These are phyloP conservation scores for Erebia aethiops DNA, from an alignment of 2,888 invertebrate genomes.

Conservation along the genomic window DNA sequence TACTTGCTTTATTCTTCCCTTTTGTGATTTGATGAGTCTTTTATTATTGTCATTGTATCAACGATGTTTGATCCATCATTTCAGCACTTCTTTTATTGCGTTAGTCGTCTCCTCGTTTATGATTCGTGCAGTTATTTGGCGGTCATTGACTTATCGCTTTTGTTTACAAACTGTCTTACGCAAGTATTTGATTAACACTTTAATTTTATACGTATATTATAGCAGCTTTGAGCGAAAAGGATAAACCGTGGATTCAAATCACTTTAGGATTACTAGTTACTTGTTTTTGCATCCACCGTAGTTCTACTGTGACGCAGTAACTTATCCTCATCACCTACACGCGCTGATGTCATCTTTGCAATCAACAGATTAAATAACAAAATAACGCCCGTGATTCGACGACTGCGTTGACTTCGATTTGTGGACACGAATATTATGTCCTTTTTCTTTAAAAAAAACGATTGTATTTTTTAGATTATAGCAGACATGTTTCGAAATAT, in stretches of 20 bases:
- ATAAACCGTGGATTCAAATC: too few relatives aligned
- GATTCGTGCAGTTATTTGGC: slow-evolving; percentile 16
- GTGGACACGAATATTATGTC: slow-evolving; percentile 3
- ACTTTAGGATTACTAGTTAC: slow-evolving; percentile 19
- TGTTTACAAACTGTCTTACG: slow-evolving; percentile 2
- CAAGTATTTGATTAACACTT: not conserved
- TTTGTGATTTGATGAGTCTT: not conserved
- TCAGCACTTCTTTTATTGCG: slow-evolving; percentile 7
- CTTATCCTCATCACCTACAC: slow-evolving; percentile 36
- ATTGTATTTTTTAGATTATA: not conserved
- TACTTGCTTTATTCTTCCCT: too few relatives aligned
- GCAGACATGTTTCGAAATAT: too few relatives aligned
- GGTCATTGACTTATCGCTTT: slow-evolving; percentile 29
- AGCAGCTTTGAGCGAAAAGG: too few relatives aligned
- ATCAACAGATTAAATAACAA: slow-evolving; percentile 38
- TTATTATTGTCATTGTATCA: not conserved
- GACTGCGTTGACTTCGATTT: slow-evolving; percentile 10
- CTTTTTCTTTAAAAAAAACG: not conserved
- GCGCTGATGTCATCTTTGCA: slow-evolving; percentile 41
- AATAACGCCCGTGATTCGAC: slow-evolving; percentile 23
- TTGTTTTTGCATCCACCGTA: slow-evolving; percentile 14
- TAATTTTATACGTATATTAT: not conserved
- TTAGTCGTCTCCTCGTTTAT: slow-evolving; percentile 6
- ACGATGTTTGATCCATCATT: slow-evolving; percentile 16
- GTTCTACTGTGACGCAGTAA: slow-evolving; percentile 31